Conservation (phyloP, 2,797 vertebrate species). For the Austrolebias charrua region DNA sequence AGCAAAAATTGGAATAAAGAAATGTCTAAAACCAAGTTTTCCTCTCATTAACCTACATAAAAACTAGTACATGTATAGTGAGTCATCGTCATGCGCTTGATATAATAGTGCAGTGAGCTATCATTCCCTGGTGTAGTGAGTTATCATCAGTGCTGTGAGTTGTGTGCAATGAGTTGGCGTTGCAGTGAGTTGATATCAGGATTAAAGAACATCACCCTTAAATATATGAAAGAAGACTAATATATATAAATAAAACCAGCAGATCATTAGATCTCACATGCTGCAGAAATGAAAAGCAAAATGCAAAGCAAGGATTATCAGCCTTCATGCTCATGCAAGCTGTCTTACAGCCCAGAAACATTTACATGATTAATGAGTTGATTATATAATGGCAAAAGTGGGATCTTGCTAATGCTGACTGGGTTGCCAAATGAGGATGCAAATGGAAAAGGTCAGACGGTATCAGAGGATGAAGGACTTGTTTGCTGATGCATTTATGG, state of each 20-base stretch:
- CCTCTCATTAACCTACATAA: too few species aligned
- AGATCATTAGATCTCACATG: conserved; percentile 42
- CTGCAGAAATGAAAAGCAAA: conserved; percentile 47
- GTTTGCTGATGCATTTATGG: conserved; percentile 27
- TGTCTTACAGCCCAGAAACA: conserved; percentile 54
- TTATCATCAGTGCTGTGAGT: too few species aligned
- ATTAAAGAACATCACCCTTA: conserved; percentile 14
- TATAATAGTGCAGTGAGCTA: too few species aligned
- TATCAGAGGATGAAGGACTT: conserved; percentile 26
- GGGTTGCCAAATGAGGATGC: conserved; percentile 49
- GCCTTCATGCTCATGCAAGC: conserved; percentile 52
- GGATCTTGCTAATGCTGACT: conserved; percentile 61
- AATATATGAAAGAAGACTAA: conserved; percentile 40
- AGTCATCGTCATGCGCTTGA: too few species aligned
- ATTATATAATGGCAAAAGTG: conserved; percentile 66
- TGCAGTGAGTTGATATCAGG: neutral
- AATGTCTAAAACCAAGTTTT: too few species aligned
- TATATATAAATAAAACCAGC: conserved; percentile 37
- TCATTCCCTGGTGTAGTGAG: too few species aligned
- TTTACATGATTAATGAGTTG: conserved; percentile 70
- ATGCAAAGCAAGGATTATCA: conserved; percentile 56
- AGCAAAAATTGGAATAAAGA: too few species aligned
- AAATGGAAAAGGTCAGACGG: conserved; percentile 44
- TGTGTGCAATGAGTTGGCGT: too few species aligned
- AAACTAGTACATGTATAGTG: too few species aligned